Base-by-base conservation (phyloP, 2,797 vertebrate genomes). In the Thamnophis elegans region DNA sequence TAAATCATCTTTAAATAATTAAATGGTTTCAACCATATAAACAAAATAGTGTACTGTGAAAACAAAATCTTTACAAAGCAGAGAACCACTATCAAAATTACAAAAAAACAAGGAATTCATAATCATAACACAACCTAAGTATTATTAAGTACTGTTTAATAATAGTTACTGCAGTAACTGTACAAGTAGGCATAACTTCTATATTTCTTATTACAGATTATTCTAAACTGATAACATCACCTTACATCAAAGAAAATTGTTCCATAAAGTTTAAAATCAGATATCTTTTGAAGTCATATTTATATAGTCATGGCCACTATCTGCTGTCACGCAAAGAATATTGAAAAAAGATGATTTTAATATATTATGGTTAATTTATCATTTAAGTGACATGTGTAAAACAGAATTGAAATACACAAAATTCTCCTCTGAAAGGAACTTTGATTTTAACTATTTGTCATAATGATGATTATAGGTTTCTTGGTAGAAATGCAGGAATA, bases 221-320 rank as follows among this genome's bases (percentile, higher is more conserved):
- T 95, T 97, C 93, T 96, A 94, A 97, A 96, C 0, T 87, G 95
- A 97, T 97, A 95, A 18, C 82, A 93, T 95, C 94, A 85, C 47
- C 92, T 95, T 96, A 95, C 92, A 97, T 55, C 97, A 95, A 96
- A 95, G 94, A 96, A 97, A 97, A 98, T 97, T 97, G 95, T 94
- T 97, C 96, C 93, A 96, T 97, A 95, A 97, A 97, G 97, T 98
- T 98, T 97, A 97, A 96, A 95, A 98, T 98, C 98, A 98, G 98
- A 98, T 98, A 98, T 97, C 97, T 94, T 93, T 94, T 89, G 95
- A 93, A 98, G 93, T 93, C 92, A 92, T 96, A 98, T 98, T 97
- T 97, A 98, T 98, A 98, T 98, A 98, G 97, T 97, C 97, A 98
- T 98, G 97, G 97, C 96, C 97, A 98, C 98, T 98, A 98, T 98